Base-by-base conservation (phyloP, 2,797 vertebrate species). In the Microctenopoma steveboyesi region DNA sequence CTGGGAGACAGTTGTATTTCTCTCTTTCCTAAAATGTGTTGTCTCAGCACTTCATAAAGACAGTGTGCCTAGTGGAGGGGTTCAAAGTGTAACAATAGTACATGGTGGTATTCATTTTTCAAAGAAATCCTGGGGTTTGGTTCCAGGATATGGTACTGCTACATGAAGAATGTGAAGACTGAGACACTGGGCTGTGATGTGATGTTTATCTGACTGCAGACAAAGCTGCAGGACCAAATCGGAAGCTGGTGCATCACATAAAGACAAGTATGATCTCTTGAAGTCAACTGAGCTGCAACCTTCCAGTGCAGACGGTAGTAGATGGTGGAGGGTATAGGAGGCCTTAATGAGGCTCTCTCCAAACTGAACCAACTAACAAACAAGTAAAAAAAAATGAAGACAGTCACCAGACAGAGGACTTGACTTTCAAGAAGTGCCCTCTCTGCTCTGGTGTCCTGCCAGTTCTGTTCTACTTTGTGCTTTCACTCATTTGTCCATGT, bases 401-500 rank as follows among this genome's bases (percentile, higher is more conserved):
- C 57, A 58, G 76, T 58, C 6, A 45, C 46, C 74, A 68, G 70
- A 77, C 69, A 79, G 89, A 88, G 75, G 87, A 83, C 83, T 86
- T 80, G 8, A 87, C 81, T 90, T 71, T 78, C 76, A 87, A 82
- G 56, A 93, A 94, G 92, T 93, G 92, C 90, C 92, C 92, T 92
- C 90, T 93, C 86, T 90, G 85, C 84, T 89, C 84, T 78, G 78
- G 86, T 86, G 72, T 60, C 76, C 80, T 73, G 73, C 75, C 39
- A 47, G 69, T 67, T 86, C 57, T 84, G 52, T 78, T 87, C 46
- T 63, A 30, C 49, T 80, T 74, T 77, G 69, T 84, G 79, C 76
- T 91, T 79, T 89, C 50, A 55, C 78, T 85, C 53, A 79, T 74
- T 85, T 45, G 15, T 45, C 14, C 51, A 67, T 65, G 76, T 83